phyloP scores from a whole-genome alignment of 2,113 vertebrate species.

The Ascaphus truei region DNA sequence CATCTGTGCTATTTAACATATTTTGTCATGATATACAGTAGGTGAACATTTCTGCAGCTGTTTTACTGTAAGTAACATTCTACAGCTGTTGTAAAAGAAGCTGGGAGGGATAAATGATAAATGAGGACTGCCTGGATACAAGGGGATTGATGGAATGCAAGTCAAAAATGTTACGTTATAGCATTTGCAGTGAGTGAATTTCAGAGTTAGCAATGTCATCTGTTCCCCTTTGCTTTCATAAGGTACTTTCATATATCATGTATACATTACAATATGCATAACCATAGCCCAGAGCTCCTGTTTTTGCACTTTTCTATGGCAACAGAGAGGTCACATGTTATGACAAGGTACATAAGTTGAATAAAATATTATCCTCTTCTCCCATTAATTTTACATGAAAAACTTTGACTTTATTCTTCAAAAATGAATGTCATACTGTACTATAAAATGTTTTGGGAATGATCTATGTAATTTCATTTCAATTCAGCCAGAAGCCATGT shows the following conservation, averaged over 20 bases:
- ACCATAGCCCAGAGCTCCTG: neutral
- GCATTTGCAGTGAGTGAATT: slow-evolving; percentile 24
- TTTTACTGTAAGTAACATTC: slow-evolving; percentile 13
- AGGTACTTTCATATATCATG: neutral
- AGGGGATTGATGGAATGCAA: slow-evolving; percentile 32
- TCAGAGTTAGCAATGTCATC: neutral
- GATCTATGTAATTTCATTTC: too few relatives aligned
- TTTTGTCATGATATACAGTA: neutral
- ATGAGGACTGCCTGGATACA: slow-evolving; percentile 32
- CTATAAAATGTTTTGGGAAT: too few relatives aligned
- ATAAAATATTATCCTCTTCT: too few relatives aligned
- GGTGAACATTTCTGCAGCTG: slow-evolving; percentile 17
- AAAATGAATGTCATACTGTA: too few relatives aligned
- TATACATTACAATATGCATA: neutral
- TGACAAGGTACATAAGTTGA: too few relatives aligned
- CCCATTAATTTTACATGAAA: too few relatives aligned
- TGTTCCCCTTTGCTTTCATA: neutral
- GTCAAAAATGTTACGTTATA: slow-evolving; percentile 27
- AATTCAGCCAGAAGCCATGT: too few relatives aligned
- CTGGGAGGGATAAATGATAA: slow-evolving; percentile 28
- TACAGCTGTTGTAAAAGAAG: slow-evolving; percentile 29
- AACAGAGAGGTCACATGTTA: too few relatives aligned
- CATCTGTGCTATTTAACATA: neutral
- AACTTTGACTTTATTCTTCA: too few relatives aligned
- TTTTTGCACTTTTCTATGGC: too few relatives aligned